Base-by-base conservation (phyloP, 2,888 invertebrate genomes). In the Gortyna flavago region DNA sequence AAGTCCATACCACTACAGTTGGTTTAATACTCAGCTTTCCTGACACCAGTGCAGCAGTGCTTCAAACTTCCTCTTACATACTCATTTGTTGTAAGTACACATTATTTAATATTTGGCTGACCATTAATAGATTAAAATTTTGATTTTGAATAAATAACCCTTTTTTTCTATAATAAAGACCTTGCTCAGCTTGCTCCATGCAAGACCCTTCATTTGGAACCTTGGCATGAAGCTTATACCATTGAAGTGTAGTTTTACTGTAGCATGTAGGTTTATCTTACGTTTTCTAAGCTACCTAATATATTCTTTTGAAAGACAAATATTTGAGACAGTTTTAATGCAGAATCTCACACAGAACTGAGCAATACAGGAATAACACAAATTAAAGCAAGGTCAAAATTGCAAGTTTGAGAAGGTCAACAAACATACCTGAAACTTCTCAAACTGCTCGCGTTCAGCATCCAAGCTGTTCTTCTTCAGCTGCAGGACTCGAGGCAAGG, bases 401-500 rank as follows among this genome's bases (percentile, higher is more conserved):
- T 72, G 65, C 48, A 79, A 80, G 72, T 73, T 71, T 72, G 59
- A 73, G 68, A 82, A 84, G 84, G 82, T 77, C 77, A 81, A 72
- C 64, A 77, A 80, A 73, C 77, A 76, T 95, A 98, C 98, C 98
- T 98, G 98, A 92, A 97, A 97, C 94, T 98, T 98, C 95, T 98
- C 98, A 93, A 98, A 98, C 90, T 98, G 98, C 94, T 98, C 98
- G 75, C 98, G 97, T 94, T 98, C 98, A 86, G 97, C 97, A 93
- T 98, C 98, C 92, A 98, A 94, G 92, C 98, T 98, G 85, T 98
- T 98, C 96, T 98, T 98, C 93, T 98, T 97, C 87, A 97, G 97
- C 92, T 98, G 98, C 82, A 98, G 95, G 85, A 98, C 98, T 90
- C 98, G 96, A 59, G 98, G 98, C 89, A 98, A 94, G 66, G 98